Percentiles rank a stretch among this genome's conserved stretches.
Conservation (phyloP, 2,888 invertebrate genomes). For the Diadegma fenestrale region DNA sequence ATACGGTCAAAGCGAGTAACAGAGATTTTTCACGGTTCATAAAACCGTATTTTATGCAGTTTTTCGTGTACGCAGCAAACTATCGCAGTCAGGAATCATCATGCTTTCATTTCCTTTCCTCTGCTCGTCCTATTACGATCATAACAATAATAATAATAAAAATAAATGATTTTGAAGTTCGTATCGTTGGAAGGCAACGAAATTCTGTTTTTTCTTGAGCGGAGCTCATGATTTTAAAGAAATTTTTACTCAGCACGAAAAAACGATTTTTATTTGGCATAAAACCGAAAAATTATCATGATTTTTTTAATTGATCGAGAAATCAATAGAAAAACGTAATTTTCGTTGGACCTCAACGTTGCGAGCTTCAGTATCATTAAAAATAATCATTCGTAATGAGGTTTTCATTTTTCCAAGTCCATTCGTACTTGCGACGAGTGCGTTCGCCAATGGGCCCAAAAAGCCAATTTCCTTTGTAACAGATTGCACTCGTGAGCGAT, state of each 20-base stretch:
- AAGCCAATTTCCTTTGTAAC: not conserved
- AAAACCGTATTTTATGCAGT: not conserved
- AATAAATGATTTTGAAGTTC: too few species aligned
- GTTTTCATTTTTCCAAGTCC: conserved; percentile 29
- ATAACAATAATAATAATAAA: not conserved
- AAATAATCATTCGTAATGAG: conserved; percentile 27
- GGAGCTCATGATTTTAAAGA: too few species aligned
- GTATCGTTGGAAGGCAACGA: too few species aligned
- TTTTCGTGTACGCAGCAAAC: not conserved
- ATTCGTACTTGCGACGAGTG: conserved; percentile 35
- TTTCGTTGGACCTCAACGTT: too few species aligned
- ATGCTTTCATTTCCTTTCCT: conserved; percentile 62
- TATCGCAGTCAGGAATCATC: not conserved
- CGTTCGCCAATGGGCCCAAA: conserved; percentile 6
- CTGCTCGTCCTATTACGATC: conserved; percentile 16
- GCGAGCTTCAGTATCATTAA: too few species aligned
- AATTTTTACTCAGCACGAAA: too few species aligned
- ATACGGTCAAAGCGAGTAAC: not conserved
- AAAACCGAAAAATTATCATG: too few species aligned
- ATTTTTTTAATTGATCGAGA: too few species aligned
- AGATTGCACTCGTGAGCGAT: not conserved
- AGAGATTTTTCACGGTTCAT: not conserved
- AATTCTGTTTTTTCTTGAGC: too few species aligned
- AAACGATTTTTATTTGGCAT: too few species aligned
- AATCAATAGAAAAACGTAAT: too few species aligned